Evolutionary conservation across 2,888 invertebrate genomes (phyloP), one percentile per base, ranked within the genome.

Genomic region (Lasioglossum calceatum): DNA sequence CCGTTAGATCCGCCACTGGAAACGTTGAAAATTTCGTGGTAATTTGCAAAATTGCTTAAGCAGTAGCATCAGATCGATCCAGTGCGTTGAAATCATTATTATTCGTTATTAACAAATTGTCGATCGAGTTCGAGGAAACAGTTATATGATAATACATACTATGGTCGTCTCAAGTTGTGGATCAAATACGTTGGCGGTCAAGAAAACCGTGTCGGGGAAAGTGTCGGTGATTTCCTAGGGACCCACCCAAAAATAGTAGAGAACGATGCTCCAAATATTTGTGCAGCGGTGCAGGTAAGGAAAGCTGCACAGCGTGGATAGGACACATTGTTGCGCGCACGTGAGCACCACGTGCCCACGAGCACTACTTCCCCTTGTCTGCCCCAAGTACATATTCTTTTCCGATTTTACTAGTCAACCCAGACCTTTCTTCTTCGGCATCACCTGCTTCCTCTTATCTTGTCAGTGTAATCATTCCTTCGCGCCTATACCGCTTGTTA

Each of bases 401-500:
- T 19, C 23, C 19, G 23, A 70, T 39, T 70, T 70, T 10, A 19
- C 39, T 76, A 47, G 73, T 32, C 73, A 19, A 50, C 50, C 73
- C 32, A 47, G 47, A 73, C 73, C 32, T 73, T 47, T 32, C 73
- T 47, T 27, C 12, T 47, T 47, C 73, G 10, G 32, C 36, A 73
- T 73, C 73, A 47, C 32, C 73, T 50, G 47, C 73, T 16, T 50
- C 19, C 32, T 19, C 73, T 50, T 73, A 73, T 73, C 73, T 73
- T 8, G 32, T 32, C 47, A 10, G 47, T 32, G 27, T 72, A 71
- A 36, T 19, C 4, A 39, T 16, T 0, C 12, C 1, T 8, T 50
- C 1, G 14, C 0, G 27, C 39, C 5, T 54, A 19, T 27, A 39
- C 19, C 1, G 39, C 27, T 19, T n/a, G 36, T 12, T 23, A 42